A percentile compares a stretch with the other conserved stretches of the same genome.
Evolutionary conservation across 2,797 vertebrate species (phyloP).

Genomic region (Sylvia borin): DNA sequence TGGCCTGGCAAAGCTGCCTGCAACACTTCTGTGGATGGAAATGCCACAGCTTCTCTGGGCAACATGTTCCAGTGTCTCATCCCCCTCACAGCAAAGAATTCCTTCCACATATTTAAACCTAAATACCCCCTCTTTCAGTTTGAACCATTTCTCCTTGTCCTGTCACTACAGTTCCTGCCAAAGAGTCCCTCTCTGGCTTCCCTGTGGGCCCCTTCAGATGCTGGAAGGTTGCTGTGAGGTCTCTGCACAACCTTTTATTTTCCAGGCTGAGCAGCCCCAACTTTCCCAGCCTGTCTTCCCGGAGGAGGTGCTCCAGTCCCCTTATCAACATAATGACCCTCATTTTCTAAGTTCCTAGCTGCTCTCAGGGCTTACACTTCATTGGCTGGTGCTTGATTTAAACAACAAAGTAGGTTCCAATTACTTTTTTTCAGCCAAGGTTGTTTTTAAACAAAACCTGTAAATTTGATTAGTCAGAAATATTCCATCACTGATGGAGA

Average conservation of each 20-base stretch:
- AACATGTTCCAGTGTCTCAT: neutral
- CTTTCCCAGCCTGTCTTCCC: neutral
- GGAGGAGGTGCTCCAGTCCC: neutral
- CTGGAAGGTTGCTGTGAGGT: neutral
- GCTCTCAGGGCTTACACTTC: rapidly evolving
- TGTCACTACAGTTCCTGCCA: neutral
- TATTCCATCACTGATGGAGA: neutral
- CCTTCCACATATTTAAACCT: neutral
- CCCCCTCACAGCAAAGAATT: neutral
- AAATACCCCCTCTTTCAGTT: too few relatives aligned
- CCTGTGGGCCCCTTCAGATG: neutral
- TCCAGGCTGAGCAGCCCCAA: neutral
- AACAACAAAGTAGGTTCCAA: neutral
- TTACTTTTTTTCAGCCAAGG: neutral
- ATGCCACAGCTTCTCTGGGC: neutral
- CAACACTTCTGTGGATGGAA: neutral
- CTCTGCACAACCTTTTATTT: neutral
- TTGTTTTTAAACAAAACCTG: neutral
- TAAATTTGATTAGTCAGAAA: neutral
- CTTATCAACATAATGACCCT: neutral
- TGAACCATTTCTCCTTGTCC: neutral
- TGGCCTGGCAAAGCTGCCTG: neutral
- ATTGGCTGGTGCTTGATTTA: neutral
- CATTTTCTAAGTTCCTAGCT: neutral
- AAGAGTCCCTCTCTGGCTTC: neutral